Conservation (phyloP, 64 coral and sea anemone genomes). For the Pachyseris speciosa region DNA sequence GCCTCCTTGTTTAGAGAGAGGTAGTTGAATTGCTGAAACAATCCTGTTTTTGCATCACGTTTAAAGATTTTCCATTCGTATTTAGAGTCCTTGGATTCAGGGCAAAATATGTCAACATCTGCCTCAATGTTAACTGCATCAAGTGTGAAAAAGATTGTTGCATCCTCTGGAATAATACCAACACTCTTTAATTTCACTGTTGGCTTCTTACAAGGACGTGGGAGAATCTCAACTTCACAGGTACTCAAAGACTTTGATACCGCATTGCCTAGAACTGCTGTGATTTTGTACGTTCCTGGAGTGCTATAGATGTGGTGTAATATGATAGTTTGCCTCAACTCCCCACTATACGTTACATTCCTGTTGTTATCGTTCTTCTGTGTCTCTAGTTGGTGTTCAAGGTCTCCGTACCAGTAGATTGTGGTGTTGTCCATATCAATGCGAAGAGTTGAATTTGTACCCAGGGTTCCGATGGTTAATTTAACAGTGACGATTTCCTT, state of each 20-base stretch:
- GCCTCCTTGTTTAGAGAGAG: not conserved
- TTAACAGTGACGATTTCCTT: slow-evolving; percentile 22
- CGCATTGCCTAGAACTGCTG: slow-evolving; percentile 19
- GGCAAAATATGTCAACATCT: slow-evolving; percentile 49
- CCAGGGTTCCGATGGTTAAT: slow-evolving; percentile 10
- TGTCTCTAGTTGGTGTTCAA: not conserved
- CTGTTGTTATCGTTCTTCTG: not conserved
- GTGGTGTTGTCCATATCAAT: slow-evolving; percentile 40
- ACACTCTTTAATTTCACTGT: slow-evolving; percentile 16
- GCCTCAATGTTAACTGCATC: slow-evolving; percentile 20
- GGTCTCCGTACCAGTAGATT: slow-evolving; percentile 26
- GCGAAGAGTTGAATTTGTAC: slow-evolving; percentile 56
- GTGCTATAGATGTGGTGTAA: slow-evolving; percentile 16
- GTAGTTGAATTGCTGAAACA: not conserved
- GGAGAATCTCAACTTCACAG: slow-evolving; percentile 63
- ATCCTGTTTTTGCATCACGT: not conserved
- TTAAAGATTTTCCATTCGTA: slow-evolving; percentile 61
- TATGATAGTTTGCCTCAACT: not conserved
- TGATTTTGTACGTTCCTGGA: slow-evolving; percentile 32
- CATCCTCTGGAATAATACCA: not conserved
- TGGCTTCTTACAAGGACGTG: slow-evolving; percentile 51
- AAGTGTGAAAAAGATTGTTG: slow-evolving; percentile 9
- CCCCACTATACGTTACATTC: not conserved
- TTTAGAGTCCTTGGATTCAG: slow-evolving; percentile 49
- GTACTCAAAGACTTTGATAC: slow-evolving; percentile 28